These are phyloP conservation scores for Drosophila sp. DNA, from an alignment of 1,140 invertebrate genomes.

Conservation along the genomic window DNA sequence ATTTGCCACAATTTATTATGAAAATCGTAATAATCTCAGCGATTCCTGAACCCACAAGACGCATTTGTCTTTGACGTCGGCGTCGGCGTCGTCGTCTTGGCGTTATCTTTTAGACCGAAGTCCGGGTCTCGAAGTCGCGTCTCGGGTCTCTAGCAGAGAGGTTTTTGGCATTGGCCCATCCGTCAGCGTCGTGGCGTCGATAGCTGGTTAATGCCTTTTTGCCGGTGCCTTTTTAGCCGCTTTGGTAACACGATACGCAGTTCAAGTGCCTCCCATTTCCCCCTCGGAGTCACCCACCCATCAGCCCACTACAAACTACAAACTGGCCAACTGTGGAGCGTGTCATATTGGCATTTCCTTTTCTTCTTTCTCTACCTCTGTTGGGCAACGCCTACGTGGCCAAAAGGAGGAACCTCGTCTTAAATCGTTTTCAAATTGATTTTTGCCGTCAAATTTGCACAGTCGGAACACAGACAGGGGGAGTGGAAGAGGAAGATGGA, in stretches of 20 bases:
- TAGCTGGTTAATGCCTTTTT: conserved; percentile 73
- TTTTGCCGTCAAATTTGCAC: conserved; percentile 81
- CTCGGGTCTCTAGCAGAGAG: neutral
- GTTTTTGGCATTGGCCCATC: conserved; percentile 48
- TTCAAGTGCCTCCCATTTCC: conserved; percentile 3
- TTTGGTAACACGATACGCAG: conserved; percentile 55
- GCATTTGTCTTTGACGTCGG: conserved; percentile 76
- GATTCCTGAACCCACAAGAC: conserved; percentile 82
- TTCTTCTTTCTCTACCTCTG: conserved; percentile 38
- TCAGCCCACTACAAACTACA: conserved; percentile 16
- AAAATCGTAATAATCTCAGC: conserved; percentile 80
- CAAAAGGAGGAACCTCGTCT: conserved; percentile 34
- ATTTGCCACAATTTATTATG: conserved; percentile 84
- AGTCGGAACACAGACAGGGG: conserved; percentile 39
- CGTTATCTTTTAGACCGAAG: conserved; percentile 56
- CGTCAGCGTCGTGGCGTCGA: conserved; percentile 75
- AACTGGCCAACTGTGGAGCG: conserved; percentile 38
- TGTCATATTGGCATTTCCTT: conserved; percentile 82
- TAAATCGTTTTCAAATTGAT: conserved; percentile 83
- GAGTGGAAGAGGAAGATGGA: neutral
- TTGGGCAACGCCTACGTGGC: conserved; percentile 66
- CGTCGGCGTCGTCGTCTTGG: conserved; percentile 33
- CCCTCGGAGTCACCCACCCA: neutral
- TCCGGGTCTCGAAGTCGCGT: neutral
- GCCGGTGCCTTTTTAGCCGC: conserved; percentile 38